Evolutionary conservation across 2,797 vertebrate genomes (phyloP), one percentile per base, ranked within the genome.

Genomic region (Danionella dracula): DNA sequence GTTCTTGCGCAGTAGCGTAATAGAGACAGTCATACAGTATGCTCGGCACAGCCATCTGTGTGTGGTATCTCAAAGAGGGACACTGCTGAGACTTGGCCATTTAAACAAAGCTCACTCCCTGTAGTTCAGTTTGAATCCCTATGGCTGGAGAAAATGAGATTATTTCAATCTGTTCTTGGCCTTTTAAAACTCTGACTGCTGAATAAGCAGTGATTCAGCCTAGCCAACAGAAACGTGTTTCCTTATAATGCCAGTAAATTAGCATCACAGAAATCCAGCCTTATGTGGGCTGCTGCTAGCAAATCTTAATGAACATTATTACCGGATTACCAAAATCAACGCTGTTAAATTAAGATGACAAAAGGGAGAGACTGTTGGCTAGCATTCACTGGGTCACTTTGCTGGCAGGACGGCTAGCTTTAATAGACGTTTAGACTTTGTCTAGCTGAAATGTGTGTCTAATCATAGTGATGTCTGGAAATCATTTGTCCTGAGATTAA

Each of bases 21-120:
- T 27, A 16, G 50, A 23, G 40, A 21, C 54, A 60, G 32, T 45
- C 46, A 38, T 65, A n/a, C n/a, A n/a, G n/a, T n/a, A 35, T 45
- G 49, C 49, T 69, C 57, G 42, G 34, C 56, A 29, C 29, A 40
- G 38, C 67, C 68, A 67, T 68, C 58, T 73, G 59, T 68, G 67
- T 65, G 50, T 56, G 27, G 61, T 55, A 48, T 42, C 29, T 49
- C 48, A 29, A 46, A 63, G 68, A 32, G 46, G 35, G 34, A 13
- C 57, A 15, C 60, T 20, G 54, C 67, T 56, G 53, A 59, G 72
- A 74, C 34, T 42, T 41, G 58, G 72, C 62, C 53, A 53, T 50
- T 34, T 54, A 64, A 72, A 66, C 68, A 64, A 67, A 68, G 68
- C 63, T 55, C 9, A 31, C 41, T 48, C 57, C 4, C 32, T 35